phyloP scores from a whole-genome alignment of 2,113 vertebrate species.

The Beaufortia kweichowensis region DNA sequence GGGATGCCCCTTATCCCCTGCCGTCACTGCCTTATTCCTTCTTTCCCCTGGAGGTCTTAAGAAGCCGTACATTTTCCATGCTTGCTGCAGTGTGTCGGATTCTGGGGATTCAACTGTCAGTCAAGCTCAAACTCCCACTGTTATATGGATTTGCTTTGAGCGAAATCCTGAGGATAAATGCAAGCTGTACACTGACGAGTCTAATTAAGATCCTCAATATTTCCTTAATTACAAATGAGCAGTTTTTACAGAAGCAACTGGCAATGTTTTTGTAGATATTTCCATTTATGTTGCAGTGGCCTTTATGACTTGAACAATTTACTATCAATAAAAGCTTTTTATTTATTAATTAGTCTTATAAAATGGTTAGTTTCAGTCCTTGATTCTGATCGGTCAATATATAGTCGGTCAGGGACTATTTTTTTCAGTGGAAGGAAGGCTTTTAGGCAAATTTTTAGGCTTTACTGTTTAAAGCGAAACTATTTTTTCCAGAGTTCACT shows the following conservation, averaged over 20 bases:
- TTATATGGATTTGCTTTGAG: slow-evolving; percentile 12
- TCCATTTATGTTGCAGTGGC: too few relatives aligned
- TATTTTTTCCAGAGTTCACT: too few relatives aligned
- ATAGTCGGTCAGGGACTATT: too few relatives aligned
- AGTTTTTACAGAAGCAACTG: background rate
- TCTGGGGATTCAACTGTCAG: slow-evolving; percentile 41
- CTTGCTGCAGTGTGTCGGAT: slow-evolving; percentile 38
- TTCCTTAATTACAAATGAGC: background rate
- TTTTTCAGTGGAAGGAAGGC: too few relatives aligned
- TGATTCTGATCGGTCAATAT: too few relatives aligned
- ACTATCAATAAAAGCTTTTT: background rate
- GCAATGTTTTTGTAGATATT: background rate
- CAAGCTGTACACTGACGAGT: background rate
- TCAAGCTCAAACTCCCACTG: slow-evolving; percentile 37
- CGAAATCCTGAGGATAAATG: slow-evolving; percentile 9
- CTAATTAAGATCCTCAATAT: slow-evolving; percentile 22
- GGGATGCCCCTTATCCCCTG: slow-evolving; percentile 52
- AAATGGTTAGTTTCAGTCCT: too few relatives aligned
- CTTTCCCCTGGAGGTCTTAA: slow-evolving; percentile 26
- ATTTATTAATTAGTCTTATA: background rate
- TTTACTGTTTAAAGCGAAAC: too few relatives aligned
- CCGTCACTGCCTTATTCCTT: slow-evolving; percentile 25
- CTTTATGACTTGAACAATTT: background rate
- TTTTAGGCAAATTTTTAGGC: too few relatives aligned
- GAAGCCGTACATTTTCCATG: slow-evolving; percentile 37